A percentile compares a stretch with the other conserved stretches of the same genome.
Evolutionary conservation across 2,113 vertebrate species (phyloP).

Genomic region (Muntiacus muntjak): DNA sequence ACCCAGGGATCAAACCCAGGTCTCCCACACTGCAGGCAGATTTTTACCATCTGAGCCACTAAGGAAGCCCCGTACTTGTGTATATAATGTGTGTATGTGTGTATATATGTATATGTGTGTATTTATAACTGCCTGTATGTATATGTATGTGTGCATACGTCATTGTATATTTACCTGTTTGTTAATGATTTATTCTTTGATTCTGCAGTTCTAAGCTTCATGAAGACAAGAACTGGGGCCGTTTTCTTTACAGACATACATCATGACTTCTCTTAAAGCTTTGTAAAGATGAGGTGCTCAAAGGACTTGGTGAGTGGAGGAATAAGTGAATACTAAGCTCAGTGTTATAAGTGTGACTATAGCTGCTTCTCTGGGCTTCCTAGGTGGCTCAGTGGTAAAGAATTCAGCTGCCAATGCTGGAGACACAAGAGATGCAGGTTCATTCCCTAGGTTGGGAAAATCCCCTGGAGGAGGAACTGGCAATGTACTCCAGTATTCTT

Average conservation of each 20-base stretch:
- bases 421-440: neutral
- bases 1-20: neutral
- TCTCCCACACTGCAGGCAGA: neutral
- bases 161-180: neutral
- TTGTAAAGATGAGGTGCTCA: neutral
- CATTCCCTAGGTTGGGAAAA: neutral
- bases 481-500: neutral
- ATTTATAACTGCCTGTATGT: neutral
- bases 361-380: neutral
- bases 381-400: neutral
- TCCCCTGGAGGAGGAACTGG: neutral
- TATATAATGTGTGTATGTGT: neutral
- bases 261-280: neutral
- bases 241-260: neutral
- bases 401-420: neutral
- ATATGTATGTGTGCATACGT: neutral
- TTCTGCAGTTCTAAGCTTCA: neutral
- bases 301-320: neutral
- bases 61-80: neutral
- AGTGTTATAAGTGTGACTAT: neutral
- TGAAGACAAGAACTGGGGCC: neutral
- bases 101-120: neutral
- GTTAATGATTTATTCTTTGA: neutral
- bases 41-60: neutral
- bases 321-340: neutral